Conservation (phyloP, 2,888 invertebrate genomes). For the Diarsia mendica region DNA sequence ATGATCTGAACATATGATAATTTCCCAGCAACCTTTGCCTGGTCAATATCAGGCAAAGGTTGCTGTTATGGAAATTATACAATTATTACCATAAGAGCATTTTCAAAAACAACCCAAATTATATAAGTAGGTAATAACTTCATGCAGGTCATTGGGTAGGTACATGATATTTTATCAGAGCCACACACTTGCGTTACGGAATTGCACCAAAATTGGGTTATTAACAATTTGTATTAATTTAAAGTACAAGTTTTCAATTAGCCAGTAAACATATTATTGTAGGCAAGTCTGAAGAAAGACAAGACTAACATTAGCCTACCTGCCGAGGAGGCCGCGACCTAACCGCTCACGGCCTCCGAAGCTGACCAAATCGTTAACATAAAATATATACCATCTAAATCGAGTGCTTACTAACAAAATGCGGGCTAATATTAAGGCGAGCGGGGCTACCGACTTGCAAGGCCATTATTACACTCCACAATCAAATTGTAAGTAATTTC, state of each 20-base stretch:
- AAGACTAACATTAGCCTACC: constrained; percentile 17
- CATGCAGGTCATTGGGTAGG: background rate
- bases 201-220: background rate
- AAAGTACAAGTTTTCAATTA: constrained; percentile 7
- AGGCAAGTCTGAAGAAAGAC: constrained; percentile 7
- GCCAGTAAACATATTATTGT: background rate
- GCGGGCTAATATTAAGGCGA: constrained; percentile 82
- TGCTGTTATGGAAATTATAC: background rate
- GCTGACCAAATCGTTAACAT: constrained; percentile 64
- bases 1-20: no score
- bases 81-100: background rate
- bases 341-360: constrained; percentile 31
- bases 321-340: constrained; percentile 39
- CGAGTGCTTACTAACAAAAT: constrained; percentile 83
- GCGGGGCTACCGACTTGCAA: constrained; percentile 84
- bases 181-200: background rate
- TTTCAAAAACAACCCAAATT: background rate
- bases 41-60: background rate
- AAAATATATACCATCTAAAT: constrained; percentile 83
- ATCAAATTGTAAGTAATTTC: constrained; percentile 90
- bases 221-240: no score
- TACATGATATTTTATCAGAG: background rate
- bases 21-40: no score
- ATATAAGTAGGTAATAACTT: background rate
- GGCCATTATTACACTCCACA: constrained; percentile 85